Evolutionary conservation across 1,140 invertebrate species (phyloP).

Genomic region (Melipona quadrifasciata): DNA sequence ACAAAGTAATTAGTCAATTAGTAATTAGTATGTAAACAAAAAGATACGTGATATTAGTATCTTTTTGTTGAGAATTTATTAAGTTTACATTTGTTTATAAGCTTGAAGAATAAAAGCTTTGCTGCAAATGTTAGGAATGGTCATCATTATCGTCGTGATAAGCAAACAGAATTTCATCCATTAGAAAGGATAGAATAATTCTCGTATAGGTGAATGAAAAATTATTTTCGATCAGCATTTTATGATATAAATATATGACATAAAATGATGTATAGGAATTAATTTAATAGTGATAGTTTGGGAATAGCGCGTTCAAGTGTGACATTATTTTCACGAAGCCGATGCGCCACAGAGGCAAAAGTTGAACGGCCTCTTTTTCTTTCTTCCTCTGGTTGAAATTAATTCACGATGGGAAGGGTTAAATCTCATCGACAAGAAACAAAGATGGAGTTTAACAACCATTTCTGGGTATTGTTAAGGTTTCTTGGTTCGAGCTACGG

Average conservation of each 20-base stretch:
- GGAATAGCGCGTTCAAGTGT: not conserved
- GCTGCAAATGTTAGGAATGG: not conserved
- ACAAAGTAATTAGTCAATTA: not conserved
- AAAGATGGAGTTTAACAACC: slow-evolving; percentile 44
- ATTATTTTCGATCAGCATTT: not conserved
- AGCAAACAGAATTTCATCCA: not conserved
- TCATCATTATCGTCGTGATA: not conserved
- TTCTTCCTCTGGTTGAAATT: not conserved
- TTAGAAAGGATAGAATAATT: not conserved
- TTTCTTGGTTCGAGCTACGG: slow-evolving; percentile 25
- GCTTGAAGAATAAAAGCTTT: not conserved
- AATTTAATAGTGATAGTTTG: not conserved
- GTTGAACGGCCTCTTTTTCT: not conserved
- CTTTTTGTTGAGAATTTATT: not conserved
- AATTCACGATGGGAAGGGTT: slow-evolving; percentile 24
- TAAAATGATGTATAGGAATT: not conserved
- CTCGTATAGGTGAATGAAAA: not conserved
- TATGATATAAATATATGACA: no score
- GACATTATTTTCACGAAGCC: not conserved
- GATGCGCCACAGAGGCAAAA: not conserved
- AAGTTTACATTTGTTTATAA: not conserved
- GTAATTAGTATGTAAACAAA: not conserved
- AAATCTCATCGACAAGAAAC: not conserved
- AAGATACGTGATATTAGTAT: not conserved
- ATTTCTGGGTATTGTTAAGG: slow-evolving; percentile 14